Base-by-base conservation (phyloP, 1,140 invertebrate species). In the Lepidurus packardi region DNA sequence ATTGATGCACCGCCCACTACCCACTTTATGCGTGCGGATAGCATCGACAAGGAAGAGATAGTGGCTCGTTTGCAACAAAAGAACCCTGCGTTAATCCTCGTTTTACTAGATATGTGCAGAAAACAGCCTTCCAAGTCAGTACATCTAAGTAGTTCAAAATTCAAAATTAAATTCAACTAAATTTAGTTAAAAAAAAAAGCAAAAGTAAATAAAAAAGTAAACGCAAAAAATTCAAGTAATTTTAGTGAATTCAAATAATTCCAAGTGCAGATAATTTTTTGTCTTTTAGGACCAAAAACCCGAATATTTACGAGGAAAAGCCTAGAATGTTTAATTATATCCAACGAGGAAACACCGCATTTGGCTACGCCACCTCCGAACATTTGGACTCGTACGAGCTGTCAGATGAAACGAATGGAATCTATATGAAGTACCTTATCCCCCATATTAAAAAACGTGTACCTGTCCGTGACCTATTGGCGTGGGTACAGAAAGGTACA, bases 91-190 rank as follows among this genome's bases (percentile, higher is more conserved):
- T 80, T 86, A 24, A 80, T 86, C 21, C 83, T 85, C 76, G 79
- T 83, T 13, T 82, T 86, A 10, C 81, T 85, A 10, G 85, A 86
- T 42, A 85, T 84, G 81, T 86, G 85, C 73, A 84, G 78, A 45
- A 77, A 77, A 77, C 16, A 42, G 43, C 43, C 73, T 74, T 74
- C 78, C 41, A 41, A n/a, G 44, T 25, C 41, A 79, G 44, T 16
- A 25, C 1, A 25, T 25, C 25, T 1, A 25, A 25, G 25, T 25
- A 25, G 25, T 25, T 25, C 25, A 25, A 25, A 25, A 25, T 25
- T 1, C 25, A 25, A 25, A 25, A 25, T 25, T 25, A 25, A 25
- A 25, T 1, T 25, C 25, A 25, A 25, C 25, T 25, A 25, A 25
- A 25, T 25, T 25, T 25, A 25, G 25, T 25, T 1, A 25, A 25